Base-by-base conservation (phyloP, 2,113 vertebrate species). In the Oplegnathus fasciatus region DNA sequence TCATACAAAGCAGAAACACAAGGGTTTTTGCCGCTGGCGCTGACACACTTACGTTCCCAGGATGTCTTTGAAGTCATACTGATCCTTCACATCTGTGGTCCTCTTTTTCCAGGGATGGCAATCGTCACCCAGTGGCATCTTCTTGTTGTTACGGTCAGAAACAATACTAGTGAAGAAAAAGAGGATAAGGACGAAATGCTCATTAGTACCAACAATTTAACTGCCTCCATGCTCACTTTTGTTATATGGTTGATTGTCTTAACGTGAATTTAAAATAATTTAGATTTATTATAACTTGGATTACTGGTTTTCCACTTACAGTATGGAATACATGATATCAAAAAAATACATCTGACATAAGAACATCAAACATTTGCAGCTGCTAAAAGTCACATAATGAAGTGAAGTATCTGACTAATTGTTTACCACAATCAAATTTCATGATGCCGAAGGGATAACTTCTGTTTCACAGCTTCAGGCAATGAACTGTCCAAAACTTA, bases 101-200 rank as follows among this genome's bases (percentile, higher is more conserved):
- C 95, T 96, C 90, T 95, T 96, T 92, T 96, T 96, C 96, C 96
- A 96, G 54, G 85, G 87, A 77, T 93, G 94, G 91, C 92, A 93
- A 15, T 96, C 95, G n/a, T 96, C 95, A 85, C 93, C 96, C 90
- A 96, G 86, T 22, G 95, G 95, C 96, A 96, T 96, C 93, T 95
- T 96, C 88, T 92, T 94, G 83, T 89, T 94, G 91, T 92, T 92
- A 67, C 86, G 94, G 67, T 95, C 94, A 57, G 80, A 88, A 83
- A 94, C 93, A 80, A 91, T 93, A 86, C 94, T 96, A 91, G 79
- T 62, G 65, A 78, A 76, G 67, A 68, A 75, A 32, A 67, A 82
- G 67, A 64, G 67, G 77, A 84, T 50, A 79, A 80, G 77, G 62
- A 82, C 46, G 44, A 77, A 64, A 78, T 4, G 5, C 28, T 83